These are phyloP conservation scores for Oreohelix idahoensis DNA, from an alignment of 1,140 invertebrate genomes.

Conservation along the genomic window DNA sequence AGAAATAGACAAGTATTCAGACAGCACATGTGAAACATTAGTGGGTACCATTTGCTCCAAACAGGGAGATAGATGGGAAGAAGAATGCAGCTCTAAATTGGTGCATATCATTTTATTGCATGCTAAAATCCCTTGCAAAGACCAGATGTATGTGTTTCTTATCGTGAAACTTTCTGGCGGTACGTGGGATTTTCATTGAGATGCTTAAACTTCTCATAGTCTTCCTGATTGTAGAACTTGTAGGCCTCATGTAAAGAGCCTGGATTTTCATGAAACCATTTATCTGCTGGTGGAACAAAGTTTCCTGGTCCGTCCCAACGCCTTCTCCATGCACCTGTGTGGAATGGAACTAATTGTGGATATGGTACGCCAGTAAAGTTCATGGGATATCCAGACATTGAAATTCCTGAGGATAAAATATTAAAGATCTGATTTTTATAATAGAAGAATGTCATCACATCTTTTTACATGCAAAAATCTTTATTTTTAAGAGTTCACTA, in stretches of 20 bases:
- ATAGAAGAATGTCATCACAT: no score
- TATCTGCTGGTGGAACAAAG: conserved; percentile 57
- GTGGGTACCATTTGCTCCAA: no score
- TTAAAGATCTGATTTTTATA: no score
- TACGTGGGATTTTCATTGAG: conserved; percentile 54
- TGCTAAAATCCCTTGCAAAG: background rate
- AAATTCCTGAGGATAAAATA: conserved; percentile 50
- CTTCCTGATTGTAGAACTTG: conserved; percentile 68
- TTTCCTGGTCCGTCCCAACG: conserved; percentile 61
- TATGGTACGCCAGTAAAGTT: conserved; percentile 57
- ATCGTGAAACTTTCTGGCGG: conserved; percentile 25
- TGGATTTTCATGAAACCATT: conserved; percentile 65
- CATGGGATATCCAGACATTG: conserved; percentile 57
- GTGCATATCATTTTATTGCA: background rate
- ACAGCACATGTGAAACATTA: no score
- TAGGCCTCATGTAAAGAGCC: conserved; percentile 57
- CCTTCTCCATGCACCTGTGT: conserved; percentile 55
- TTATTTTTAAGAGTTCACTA: no score
- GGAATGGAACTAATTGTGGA: conserved; percentile 56
- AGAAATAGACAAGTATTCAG: no score
- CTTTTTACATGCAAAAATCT: no score
- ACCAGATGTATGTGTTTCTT: background rate
- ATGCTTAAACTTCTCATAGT: conserved; percentile 67
- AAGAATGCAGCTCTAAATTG: no score
- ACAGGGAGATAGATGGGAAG: no score